These are phyloP conservation scores for Zaprionus vittiger DNA, from an alignment of 1,140 invertebrate genomes.

Conservation along the genomic window DNA sequence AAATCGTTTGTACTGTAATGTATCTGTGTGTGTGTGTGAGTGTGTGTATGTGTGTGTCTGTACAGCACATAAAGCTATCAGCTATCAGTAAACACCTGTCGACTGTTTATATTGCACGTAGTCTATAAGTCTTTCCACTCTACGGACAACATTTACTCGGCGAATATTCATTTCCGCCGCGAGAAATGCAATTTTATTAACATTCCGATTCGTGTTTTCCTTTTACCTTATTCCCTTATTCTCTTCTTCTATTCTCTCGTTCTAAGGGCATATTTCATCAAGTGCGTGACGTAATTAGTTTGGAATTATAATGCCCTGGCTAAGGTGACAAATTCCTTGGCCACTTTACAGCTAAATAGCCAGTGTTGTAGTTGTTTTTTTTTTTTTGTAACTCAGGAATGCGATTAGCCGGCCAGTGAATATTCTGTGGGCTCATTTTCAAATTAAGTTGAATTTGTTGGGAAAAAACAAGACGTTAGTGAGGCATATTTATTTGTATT, in stretches of 20 bases:
- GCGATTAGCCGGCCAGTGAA: not conserved
- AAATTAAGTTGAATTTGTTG: not conserved
- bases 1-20: constrained; percentile 66
- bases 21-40: constrained; percentile 15
- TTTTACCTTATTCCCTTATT: not conserved
- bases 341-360: not conserved
- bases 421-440: not conserved
- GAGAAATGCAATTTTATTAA: constrained; percentile 7
- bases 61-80: constrained; percentile 40
- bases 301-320: constrained; percentile 19
- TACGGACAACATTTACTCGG: constrained; percentile 6
- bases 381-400: not conserved
- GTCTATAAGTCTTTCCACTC: constrained; percentile 11
- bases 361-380: not conserved
- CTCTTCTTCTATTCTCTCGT: not conserved
- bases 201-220: not conserved
- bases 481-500: not conserved
- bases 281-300: constrained; percentile 6
- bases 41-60: constrained; percentile 1
- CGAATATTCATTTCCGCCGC: constrained; percentile 9
- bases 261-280: constrained; percentile 1
- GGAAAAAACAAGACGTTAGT: no score
- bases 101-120: constrained; percentile 19
- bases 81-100: constrained; percentile 59
- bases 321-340: constrained; percentile 12